A percentile compares a stretch with the other conserved stretches of the same genome.
Conservation (phyloP, 2,113 vertebrate genomes). For the Pseudolaguvia tuberculata region DNA sequence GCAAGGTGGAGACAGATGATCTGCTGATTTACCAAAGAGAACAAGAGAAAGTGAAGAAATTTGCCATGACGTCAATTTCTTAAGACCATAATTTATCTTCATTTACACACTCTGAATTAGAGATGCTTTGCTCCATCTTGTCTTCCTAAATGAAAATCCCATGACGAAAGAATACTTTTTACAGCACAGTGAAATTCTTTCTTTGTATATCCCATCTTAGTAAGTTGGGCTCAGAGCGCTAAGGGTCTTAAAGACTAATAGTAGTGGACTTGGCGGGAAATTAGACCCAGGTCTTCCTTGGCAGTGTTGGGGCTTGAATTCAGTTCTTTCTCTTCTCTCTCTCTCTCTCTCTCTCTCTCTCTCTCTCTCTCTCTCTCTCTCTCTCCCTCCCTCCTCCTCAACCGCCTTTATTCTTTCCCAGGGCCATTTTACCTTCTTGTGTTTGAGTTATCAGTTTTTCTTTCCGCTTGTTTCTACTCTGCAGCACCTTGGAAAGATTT, state of each 20-base stretch:
- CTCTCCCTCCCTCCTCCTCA: too few relatives aligned
- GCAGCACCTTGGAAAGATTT: slow-evolving; percentile 8
- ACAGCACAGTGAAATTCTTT: too few relatives aligned
- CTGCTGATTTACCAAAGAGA: too few relatives aligned
- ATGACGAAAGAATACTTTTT: not conserved
- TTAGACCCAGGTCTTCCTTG: too few relatives aligned
- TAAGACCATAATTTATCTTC: not conserved
- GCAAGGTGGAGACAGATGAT: too few relatives aligned
- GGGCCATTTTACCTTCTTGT: slow-evolving; percentile 1
- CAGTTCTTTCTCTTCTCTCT: too few relatives aligned
- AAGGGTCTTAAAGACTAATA: too few relatives aligned
- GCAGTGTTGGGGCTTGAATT: not conserved
- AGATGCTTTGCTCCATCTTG: not conserved
- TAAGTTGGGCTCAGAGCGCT: too few relatives aligned
- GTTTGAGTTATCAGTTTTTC: slow-evolving; percentile 2
- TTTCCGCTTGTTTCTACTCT: not conserved
- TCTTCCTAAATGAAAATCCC: not conserved
- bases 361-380: not conserved
- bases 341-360: not conserved
- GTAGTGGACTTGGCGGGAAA: too few relatives aligned
- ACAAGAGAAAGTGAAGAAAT: too few relatives aligned
- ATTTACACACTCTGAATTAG: not conserved
- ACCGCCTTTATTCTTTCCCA: not conserved
- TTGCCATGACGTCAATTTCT: not conserved
- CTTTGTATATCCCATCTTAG: too few relatives aligned